Conservation (phyloP, 1,140 invertebrate species). For the Papilio xuthus region DNA sequence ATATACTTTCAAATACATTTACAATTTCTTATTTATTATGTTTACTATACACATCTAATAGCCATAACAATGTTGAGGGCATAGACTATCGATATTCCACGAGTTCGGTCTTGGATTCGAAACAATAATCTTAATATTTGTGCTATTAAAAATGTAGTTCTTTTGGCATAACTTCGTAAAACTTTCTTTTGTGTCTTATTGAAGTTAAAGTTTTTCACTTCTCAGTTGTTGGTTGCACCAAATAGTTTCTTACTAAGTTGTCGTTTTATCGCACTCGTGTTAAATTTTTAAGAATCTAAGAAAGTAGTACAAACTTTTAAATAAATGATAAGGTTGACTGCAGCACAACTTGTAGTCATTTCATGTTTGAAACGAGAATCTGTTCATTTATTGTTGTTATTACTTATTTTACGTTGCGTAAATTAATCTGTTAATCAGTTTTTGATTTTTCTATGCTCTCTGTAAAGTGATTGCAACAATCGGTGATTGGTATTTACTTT, state of each 20-base stretch:
- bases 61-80: too few relatives aligned
- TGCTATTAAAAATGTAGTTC: too few relatives aligned
- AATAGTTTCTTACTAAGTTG: slow-evolving; percentile 13
- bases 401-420: neutral
- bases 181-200: neutral
- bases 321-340: slow-evolving; percentile 22
- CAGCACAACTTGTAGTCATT: slow-evolving; percentile 1
- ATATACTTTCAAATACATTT: too few relatives aligned
- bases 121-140: too few relatives aligned
- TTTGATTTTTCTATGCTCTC: neutral
- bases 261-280: slow-evolving; percentile 15
- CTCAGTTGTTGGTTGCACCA: slow-evolving; percentile 2
- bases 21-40: too few relatives aligned
- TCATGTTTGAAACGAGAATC: neutral
- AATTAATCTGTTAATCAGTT: neutral
- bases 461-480: too few relatives aligned
- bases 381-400: neutral
- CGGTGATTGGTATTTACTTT: too few relatives aligned
- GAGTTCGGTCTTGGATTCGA: too few relatives aligned
- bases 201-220: neutral
- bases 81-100: too few relatives aligned
- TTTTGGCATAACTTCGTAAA: neutral
- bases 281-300: slow-evolving; percentile 19
- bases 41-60: too few relatives aligned
- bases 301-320: slow-evolving; percentile 19